Evolutionary conservation across 2,113 vertebrate genomes (phyloP), one percentile per base, ranked within the genome.

Genomic region (Embiotoca jacksoni): DNA sequence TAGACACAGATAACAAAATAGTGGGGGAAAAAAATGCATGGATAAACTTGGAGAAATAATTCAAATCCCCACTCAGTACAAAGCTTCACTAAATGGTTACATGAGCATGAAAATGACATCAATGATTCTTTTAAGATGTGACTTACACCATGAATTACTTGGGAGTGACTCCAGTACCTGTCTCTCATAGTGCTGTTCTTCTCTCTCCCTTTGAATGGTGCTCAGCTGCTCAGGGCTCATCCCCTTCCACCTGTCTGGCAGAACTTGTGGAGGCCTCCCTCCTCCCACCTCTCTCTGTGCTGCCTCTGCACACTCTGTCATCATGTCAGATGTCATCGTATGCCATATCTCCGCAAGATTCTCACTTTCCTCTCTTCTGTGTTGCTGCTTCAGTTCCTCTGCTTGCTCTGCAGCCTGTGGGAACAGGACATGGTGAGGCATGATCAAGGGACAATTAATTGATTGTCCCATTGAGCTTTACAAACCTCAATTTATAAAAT

Each of bases 221-320:
- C 64, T 75, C 53, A 92, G 89, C 73, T 96, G 91, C n/a, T 89
- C 82, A 0, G 89, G 59, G 41, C 75, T 93, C 94, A 96, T 95
- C 58, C 95, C 95, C 67, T 89, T 95, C 95, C 95, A 96, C 62
- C 84, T 90, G 91, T 95, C 94, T 0, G 84, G 60, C 64, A 92
- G 67, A 65, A 93, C 75, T 47, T 47, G 80, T 32, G 67, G 68
- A 0, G 65, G 79, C 39, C 61, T 77, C 41, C 74, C 63, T 80
- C 31, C 80, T 68, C 60, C 60, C 46, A 33, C 15, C 30, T 58
- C 31, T 64, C 62, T 83, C 52, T 80, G 60, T 6, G 87, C 87
- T 66, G 87, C 89, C 47, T 93, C 90, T 13, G 91, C 75, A 31
- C 82, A 32, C 75, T 95, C 95, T 4, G 92, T 95, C 91, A 96